Conservation (phyloP, 2,888 invertebrate genomes). For the Lasioglossum vierecki region DNA sequence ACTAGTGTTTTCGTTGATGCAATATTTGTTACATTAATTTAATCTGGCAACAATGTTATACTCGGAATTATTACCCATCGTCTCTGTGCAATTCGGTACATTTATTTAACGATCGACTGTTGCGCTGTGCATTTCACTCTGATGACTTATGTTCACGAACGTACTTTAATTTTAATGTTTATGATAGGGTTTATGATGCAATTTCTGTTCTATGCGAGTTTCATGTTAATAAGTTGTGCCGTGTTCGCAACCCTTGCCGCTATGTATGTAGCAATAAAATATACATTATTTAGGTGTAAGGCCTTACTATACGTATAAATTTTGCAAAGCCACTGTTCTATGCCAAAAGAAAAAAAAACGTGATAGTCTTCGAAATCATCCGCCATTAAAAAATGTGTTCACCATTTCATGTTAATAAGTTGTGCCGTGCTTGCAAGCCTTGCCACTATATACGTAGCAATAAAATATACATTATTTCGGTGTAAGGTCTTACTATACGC, state of each 20-base stretch:
- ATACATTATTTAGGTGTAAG: conserved; percentile 20
- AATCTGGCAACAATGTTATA: conserved; percentile 7
- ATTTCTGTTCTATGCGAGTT: conserved; percentile 49
- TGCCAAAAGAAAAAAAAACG: not conserved
- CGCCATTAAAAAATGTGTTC: not conserved
- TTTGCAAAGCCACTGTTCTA: not conserved
- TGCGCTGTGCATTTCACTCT: conserved; percentile 28
- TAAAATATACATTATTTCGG: conserved; percentile 21
- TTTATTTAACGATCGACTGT: conserved; percentile 40
- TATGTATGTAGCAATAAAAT: conserved; percentile 4
- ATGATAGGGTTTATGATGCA: conserved; percentile 37
- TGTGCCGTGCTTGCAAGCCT: conserved; percentile 8
- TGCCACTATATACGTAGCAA: not conserved
- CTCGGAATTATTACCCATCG: conserved; percentile 1
- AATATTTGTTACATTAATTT: conserved; percentile 13
- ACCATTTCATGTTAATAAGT: conserved; percentile 45
- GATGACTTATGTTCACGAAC: conserved; percentile 36
- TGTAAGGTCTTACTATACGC: conserved; percentile 7
- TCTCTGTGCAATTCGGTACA: conserved; percentile 11
- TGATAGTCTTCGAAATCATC: not conserved
- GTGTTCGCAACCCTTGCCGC: conserved; percentile 2
- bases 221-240: conserved; percentile 43
- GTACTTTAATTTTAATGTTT: conserved; percentile 49
- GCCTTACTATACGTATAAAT: conserved; percentile 14
- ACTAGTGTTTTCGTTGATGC: not conserved